These are phyloP conservation scores for Listrodromus nycthemerus DNA, from an alignment of 2,888 invertebrate species.

Conservation along the genomic window DNA sequence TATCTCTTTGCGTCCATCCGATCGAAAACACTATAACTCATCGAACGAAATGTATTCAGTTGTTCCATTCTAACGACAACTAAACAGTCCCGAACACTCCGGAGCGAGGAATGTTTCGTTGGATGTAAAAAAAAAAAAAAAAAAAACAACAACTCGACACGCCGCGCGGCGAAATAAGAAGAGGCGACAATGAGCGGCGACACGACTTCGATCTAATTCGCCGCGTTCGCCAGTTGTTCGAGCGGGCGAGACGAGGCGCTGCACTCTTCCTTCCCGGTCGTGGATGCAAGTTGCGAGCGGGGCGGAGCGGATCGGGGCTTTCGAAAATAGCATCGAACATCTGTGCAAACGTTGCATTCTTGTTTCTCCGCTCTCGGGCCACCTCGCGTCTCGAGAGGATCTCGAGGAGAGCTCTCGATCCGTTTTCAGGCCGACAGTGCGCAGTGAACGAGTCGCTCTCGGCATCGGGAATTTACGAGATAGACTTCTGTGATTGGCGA, in stretches of 20 bases:
- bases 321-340: conserved; percentile 74
- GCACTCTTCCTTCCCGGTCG: conserved; percentile 6
- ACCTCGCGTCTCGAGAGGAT: conserved; percentile 8
- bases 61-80: neutral
- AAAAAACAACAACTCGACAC: too few relatives aligned
- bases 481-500: neutral
- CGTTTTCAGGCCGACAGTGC: neutral
- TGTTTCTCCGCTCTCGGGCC: conserved; percentile 12
- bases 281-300: neutral
- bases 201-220: conserved; percentile 30
- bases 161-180: neutral
- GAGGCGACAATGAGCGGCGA: conserved; percentile 3
- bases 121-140: too few relatives aligned
- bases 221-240: conserved; percentile 74
- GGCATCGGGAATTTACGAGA: conserved; percentile 45
- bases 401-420: neutral
- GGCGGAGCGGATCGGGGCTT: neutral
- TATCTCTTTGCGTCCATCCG: neutral
- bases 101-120: too few relatives aligned
- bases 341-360: conserved; percentile 73
- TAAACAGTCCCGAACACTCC: too few relatives aligned
- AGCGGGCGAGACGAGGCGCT: conserved; percentile 60
- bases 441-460: conserved; percentile 32
- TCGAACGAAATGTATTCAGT: neutral
- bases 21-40: neutral